Evolutionary conservation across 2,888 invertebrate genomes (phyloP), one percentile per base, ranked within the genome.

Genomic region (Chaitophorus viminalis): DNA sequence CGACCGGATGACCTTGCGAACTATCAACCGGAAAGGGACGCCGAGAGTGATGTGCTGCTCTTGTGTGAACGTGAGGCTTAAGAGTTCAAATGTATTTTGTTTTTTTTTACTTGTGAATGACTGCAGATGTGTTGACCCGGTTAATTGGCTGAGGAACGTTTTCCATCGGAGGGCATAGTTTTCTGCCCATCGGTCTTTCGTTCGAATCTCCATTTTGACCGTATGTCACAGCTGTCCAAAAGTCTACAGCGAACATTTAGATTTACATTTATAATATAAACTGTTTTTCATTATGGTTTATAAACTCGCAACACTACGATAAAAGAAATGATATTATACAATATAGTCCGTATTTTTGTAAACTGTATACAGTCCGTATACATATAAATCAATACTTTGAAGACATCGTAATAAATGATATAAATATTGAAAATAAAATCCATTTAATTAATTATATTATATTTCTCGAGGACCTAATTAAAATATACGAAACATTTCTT

Each of bases 121-220:
- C 89, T n/a, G 89, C 89, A n/a, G 89, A 89, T 46, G 91, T 90
- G 89, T 90, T 90, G 89, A 90, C 90, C 89, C 91, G 90, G 90
- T 90, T 90, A 83, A 89, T 88, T 78, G 90, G 90, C 83, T 89
- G 90, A 54, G 89, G 89, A 68, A 89, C 90, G 88, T 89, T 89
- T 76, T 88, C 89, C 89, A 89, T 90, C 39, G 90, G 89, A 68
- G 90, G 90, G 88, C 90, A 90, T 72, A 89, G 81, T 88, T 89
- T 89, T 25, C 90, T 89, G 29, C 84, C 78, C 17, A 81, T 76
- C 36, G 86, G 84, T 74, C 88, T 89, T 70, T 82, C 89, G 39
- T 87, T 75, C 3, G 70, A 60, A 88, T 85, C 89, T 91, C 83
- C 84, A 74, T 74, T 87, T 60, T 87, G 79, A 1, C 81, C 46